These are phyloP conservation scores for Pantherophis alleghaniensis DNA, from an alignment of 2,797 vertebrate species.

Conservation along the genomic window DNA sequence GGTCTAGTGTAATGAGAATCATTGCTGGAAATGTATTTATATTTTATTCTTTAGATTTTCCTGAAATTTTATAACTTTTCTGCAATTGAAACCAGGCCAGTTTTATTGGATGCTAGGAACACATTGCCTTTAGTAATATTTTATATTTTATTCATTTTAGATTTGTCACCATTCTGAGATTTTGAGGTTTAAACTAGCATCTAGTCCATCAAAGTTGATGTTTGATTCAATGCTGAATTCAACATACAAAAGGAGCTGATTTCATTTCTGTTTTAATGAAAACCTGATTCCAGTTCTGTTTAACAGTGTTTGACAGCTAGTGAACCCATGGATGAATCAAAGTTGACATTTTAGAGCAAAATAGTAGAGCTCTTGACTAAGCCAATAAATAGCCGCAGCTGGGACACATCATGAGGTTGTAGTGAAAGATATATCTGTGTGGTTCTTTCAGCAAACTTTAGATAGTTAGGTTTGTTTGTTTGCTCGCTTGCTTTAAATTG, in stretches of 20 bases:
- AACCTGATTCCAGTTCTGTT: slow-evolving; percentile 52
- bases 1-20: background rate
- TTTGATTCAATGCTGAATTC: slow-evolving; percentile 7
- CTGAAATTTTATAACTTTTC: background rate
- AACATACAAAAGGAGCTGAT: slow-evolving; percentile 51
- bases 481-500: slow-evolving; percentile 30
- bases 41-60: background rate
- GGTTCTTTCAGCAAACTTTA: slow-evolving; percentile 39
- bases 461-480: slow-evolving; percentile 13
- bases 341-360: slow-evolving; percentile 68
- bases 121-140: slow-evolving; percentile 9
- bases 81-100: background rate
- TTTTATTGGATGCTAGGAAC: background rate
- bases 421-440: slow-evolving; percentile 37
- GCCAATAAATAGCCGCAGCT: slow-evolving; percentile 66
- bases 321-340: slow-evolving; percentile 59
- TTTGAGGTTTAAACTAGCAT: slow-evolving; percentile 7
- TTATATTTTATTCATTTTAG: background rate
- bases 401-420: slow-evolving; percentile 54
- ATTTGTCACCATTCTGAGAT: background rate
- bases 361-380: slow-evolving; percentile 58
- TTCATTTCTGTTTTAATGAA: slow-evolving; percentile 53
- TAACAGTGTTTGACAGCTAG: slow-evolving; percentile 65
- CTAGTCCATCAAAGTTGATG: slow-evolving; percentile 30
- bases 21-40: background rate